These are phyloP conservation scores for Scyliorhinus canicula DNA, from an alignment of 2,797 vertebrate genomes.

Conservation along the genomic window DNA sequence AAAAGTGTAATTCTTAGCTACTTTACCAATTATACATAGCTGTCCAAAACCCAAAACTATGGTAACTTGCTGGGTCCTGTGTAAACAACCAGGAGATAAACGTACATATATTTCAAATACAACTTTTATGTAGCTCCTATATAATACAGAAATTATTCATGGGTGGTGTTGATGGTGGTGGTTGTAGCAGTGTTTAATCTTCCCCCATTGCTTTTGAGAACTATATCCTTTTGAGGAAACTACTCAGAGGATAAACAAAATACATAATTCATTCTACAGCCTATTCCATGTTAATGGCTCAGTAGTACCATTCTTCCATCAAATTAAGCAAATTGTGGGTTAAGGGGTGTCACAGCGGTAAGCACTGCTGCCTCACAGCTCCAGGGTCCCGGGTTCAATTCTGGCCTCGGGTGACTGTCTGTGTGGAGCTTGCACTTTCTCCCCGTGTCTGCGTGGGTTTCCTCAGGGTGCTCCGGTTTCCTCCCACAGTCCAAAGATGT, in stretches of 20 bases:
- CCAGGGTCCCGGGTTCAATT: no score
- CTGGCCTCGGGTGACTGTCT: no score
- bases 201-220: background rate
- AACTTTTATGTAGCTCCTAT: background rate
- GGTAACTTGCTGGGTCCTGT: background rate
- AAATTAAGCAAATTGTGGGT: background rate
- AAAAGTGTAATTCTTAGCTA: background rate
- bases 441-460: no score
- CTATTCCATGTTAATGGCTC: background rate
- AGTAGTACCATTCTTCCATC: background rate
- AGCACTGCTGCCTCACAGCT: no score
- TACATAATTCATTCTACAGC: background rate
- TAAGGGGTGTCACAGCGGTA: no score
- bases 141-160: background rate
- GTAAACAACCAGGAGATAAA: background rate
- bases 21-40: background rate
- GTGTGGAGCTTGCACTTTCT: no score
- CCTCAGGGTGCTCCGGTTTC: no score
- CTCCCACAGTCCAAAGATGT: no score
- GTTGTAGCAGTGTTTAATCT: background rate
- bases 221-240: background rate
- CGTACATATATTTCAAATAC: background rate
- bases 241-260: background rate
- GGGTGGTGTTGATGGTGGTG: background rate
- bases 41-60: background rate